Base-by-base conservation (phyloP, 2,797 vertebrate species). In the Enoplosus armatus region DNA sequence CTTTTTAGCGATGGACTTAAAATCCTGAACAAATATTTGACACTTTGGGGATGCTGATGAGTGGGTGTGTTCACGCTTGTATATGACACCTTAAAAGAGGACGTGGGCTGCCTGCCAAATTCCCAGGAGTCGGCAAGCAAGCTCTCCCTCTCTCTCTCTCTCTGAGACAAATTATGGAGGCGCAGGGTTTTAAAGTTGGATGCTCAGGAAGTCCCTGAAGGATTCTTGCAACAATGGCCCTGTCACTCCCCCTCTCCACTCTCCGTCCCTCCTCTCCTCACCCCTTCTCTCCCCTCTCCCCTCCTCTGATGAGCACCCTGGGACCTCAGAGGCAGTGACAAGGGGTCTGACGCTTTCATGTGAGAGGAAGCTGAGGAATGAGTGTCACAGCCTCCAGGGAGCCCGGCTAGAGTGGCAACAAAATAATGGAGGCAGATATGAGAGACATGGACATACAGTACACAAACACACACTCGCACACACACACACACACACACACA, bases 291-390 rank as follows among this genome's bases (percentile, higher is more conserved):
- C 78, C 41, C 75, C 61, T 80, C 80, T 68, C 71, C 76, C 70
- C 80, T 70, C 65, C 79, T 86, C 85, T 89, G 87, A 92, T 85
- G 90, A 92, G 84, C 72, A 77, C 84, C 86, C 75, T 65, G 89
- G 92, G 90, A 93, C 82, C 69, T 90, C 72, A 55, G 84, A 76
- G 74, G 83, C 77, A 56, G 72, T 77, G 89, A 89, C 88, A 88
- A 77, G 50, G 76, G 77, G 55, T 72, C 69, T 24, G 20, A 58
- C 20, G n/a, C 79, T 92, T 90, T 93, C 86, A 80, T 89, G 87
- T 82, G 80, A 80, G 72, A 82, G 83, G 81, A 87, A 73, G 78
- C 80, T 69, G 70, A 80, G 53, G 66, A 87, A 89, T 84, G 86
- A 90, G 80, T 86, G 87, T 86, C 87, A 80, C 65, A 24, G 85